Percentiles rank a stretch among this genome's conserved stretches.
These are phyloP conservation scores for Callorhinus ursinus DNA, from an alignment of 2,113 vertebrate species.

Conservation along the genomic window DNA sequence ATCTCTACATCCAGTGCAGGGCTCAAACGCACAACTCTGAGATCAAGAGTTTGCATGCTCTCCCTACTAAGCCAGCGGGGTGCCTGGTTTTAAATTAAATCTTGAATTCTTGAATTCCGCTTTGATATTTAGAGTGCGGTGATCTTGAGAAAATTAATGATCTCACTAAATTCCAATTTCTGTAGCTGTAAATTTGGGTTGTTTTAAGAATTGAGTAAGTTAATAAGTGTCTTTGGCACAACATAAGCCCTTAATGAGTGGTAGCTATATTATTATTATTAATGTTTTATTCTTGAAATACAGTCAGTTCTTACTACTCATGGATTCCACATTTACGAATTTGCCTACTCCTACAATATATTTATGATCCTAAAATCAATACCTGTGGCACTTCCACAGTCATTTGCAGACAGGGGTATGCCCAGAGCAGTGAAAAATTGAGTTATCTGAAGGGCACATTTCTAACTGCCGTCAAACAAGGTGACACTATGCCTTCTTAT, in stretches of 20 bases:
- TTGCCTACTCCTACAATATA: background rate
- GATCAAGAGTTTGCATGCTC: background rate
- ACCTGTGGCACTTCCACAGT: background rate
- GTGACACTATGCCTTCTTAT: background rate
- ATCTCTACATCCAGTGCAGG: background rate
- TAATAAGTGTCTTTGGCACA: background rate
- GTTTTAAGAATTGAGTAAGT: background rate
- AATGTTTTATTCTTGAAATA: background rate
- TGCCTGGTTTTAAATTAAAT: background rate
- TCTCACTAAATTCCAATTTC: background rate
- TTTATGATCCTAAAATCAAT: background rate
- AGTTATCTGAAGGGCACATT: background rate
- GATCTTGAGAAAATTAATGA: background rate
- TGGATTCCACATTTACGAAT: background rate
- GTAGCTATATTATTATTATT: background rate
- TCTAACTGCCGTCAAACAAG: background rate
- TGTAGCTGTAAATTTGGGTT: background rate
- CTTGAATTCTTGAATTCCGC: background rate
- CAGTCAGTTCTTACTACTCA: background rate
- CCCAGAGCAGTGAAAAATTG: background rate
- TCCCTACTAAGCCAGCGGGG: background rate
- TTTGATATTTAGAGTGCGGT: background rate
- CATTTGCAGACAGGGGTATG: too few species aligned
- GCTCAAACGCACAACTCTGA: background rate
- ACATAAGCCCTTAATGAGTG: background rate